These are phyloP conservation scores for Drosophila sulfurigaster DNA, from an alignment of 1,140 invertebrate species.

Conservation along the genomic window DNA sequence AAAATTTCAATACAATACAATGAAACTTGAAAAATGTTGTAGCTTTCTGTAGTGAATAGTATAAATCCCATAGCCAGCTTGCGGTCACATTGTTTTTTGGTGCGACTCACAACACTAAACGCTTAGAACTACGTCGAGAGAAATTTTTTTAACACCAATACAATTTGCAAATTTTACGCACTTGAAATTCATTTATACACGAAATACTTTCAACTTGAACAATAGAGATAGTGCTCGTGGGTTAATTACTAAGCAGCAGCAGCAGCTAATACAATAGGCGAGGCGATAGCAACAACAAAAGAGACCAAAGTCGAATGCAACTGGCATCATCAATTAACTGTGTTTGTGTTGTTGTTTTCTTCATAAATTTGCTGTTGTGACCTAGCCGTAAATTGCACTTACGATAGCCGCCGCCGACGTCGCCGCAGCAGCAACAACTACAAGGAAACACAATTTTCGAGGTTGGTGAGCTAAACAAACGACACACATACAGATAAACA, in stretches of 20 bases:
- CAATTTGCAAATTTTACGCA: slow-evolving; percentile 48
- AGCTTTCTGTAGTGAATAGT: background rate
- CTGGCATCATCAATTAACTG: slow-evolving; percentile 33
- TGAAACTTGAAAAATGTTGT: no score
- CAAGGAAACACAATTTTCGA: slow-evolving; percentile 51
- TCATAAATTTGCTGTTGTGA: slow-evolving; percentile 56
- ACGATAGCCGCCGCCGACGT: slow-evolving; percentile 39
- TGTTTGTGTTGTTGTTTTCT: slow-evolving; percentile 63
- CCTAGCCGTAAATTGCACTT: slow-evolving; percentile 51
- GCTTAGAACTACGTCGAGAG: slow-evolving; percentile 55
- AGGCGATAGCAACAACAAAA: no score
- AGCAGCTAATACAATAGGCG: background rate
- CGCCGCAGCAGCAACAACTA: slow-evolving; percentile 17
- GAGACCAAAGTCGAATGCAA: slow-evolving; percentile 28
- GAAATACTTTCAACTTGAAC: slow-evolving; percentile 16
- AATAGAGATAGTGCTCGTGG: background rate
- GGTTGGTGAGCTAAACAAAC: slow-evolving; percentile 41
- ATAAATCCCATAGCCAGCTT: background rate
- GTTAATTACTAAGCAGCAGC: background rate
- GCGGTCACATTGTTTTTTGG: background rate
- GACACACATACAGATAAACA: slow-evolving; percentile 4
- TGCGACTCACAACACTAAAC: slow-evolving; percentile 31
- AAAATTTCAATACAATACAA: no score
- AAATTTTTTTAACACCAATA: slow-evolving; percentile 59
- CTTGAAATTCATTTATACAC: slow-evolving; percentile 16